phyloP scores from a whole-genome alignment of 2,888 invertebrate genomes.

The Rotaria macrura region DNA sequence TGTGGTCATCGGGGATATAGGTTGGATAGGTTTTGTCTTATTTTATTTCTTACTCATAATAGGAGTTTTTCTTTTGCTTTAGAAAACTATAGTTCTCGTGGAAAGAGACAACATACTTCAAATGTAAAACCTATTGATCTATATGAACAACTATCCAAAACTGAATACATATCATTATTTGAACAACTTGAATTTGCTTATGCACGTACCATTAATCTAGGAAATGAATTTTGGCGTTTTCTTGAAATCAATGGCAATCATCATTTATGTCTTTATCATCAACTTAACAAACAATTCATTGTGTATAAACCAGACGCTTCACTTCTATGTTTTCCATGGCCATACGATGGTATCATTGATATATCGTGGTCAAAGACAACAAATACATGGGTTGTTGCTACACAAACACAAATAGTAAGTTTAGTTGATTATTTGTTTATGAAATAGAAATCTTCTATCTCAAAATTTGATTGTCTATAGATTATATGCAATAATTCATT shows the following conservation, averaged over 20 bases:
- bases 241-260: not conserved
- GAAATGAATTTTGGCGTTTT: slow-evolving; percentile 18
- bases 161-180: not conserved
- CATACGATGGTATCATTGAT: slow-evolving; percentile 16
- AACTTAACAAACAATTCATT: slow-evolving; percentile 17
- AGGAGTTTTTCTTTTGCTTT: not conserved
- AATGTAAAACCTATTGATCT: not conserved
- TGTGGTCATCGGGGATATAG: not conserved
- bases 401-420: slow-evolving; percentile 8
- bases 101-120: not conserved
- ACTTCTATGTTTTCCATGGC: not conserved
- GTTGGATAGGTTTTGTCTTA: not conserved
- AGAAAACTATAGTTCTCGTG: not conserved
- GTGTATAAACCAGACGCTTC: not conserved
- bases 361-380: not conserved
- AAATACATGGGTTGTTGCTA: not conserved
- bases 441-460: too few species aligned
- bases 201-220: not conserved
- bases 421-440: too few species aligned
- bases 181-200: slow-evolving; percentile 14
- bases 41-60: too few species aligned
- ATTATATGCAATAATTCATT: not conserved
- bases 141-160: not conserved
- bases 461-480: not conserved
- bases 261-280: slow-evolving; percentile 16